phyloP scores from a whole-genome alignment of 2,797 vertebrate genomes.

The Columba guinea region DNA sequence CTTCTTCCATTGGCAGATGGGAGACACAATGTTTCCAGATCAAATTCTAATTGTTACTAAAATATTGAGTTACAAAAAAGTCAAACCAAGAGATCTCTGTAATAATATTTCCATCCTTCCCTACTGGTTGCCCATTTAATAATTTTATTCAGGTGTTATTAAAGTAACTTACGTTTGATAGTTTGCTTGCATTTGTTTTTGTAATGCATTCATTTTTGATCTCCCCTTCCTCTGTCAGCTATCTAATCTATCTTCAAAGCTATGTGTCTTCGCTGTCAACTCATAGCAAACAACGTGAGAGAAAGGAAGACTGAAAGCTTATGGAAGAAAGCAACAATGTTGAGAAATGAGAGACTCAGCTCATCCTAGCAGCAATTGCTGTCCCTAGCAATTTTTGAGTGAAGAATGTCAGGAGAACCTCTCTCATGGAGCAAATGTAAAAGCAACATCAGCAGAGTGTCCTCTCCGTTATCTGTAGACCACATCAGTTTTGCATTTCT shows the following conservation, averaged over 20 bases:
- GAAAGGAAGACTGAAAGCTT: background rate
- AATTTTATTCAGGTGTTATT: background rate
- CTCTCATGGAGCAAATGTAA: background rate
- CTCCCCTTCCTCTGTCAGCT: background rate
- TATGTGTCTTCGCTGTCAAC: background rate
- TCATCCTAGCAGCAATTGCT: background rate
- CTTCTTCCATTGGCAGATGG: background rate
- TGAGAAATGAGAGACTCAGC: background rate
- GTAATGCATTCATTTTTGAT: background rate
- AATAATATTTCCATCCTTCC: background rate
- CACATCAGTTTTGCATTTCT: background rate
- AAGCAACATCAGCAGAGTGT: background rate
- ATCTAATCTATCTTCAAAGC: background rate
- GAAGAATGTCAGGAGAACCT: background rate
- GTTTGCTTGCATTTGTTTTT: background rate
- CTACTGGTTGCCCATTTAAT: background rate
- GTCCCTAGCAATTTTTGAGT: background rate
- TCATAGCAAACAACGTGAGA: background rate
- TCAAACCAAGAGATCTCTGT: background rate
- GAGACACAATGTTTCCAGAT: background rate
- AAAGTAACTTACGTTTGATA: background rate
- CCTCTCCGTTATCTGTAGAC: background rate
- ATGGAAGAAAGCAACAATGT: background rate
- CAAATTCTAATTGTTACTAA: background rate
- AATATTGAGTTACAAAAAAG: background rate